Base-by-base conservation (phyloP, 2,888 invertebrate species). In the Malachius bipustulatus region DNA sequence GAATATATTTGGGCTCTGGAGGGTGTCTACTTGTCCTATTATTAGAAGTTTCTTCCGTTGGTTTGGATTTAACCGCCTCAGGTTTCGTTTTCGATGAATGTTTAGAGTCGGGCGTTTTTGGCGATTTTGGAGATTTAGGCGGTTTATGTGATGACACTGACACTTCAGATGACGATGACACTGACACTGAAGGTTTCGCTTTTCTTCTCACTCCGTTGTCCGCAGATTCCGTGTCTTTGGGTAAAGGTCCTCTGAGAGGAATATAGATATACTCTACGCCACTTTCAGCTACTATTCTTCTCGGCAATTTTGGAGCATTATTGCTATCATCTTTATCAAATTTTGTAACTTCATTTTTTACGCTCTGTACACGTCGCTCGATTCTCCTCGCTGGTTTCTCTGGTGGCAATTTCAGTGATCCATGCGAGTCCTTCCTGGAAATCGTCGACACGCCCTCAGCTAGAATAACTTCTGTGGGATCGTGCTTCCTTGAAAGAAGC, bases 401-500 rank as follows among this genome's bases (percentile, higher is more conserved):
- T 14, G 36, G 41, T 33, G 40, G 37, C 36, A 27, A 16, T 26
- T 11, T 32, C n/a, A 28, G 26, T 14, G 6, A 14, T 33, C 10
- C 4, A 4, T 19, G n/a, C 8, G 12, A 14, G 8, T 16, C 11
- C 34, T 24, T 4, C 30, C 31, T 9, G 10, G 3, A 16, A 4
- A 24, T 12, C 30, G 72, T 63, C 32, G 66, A 63, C 35, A 75
- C 71, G 34, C 73, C 73, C 50, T 77, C 76, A 2, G 75, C 75
- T 29, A 77, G 62, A 32, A 75, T 66, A 4, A 68, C 77, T 49
- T 73, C 70, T 3, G 75, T 75, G 24, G 76, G 73, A 56, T 77
- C 76, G 32, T 71, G 73, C 39, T 73, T 74, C 16, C 77, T 65
- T 28, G 73, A 67, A 16, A 75, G 52, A 10, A 55, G 55, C 34